Base-by-base conservation (phyloP, 1,140 invertebrate species). In the Alviniconcha marisindica region DNA sequence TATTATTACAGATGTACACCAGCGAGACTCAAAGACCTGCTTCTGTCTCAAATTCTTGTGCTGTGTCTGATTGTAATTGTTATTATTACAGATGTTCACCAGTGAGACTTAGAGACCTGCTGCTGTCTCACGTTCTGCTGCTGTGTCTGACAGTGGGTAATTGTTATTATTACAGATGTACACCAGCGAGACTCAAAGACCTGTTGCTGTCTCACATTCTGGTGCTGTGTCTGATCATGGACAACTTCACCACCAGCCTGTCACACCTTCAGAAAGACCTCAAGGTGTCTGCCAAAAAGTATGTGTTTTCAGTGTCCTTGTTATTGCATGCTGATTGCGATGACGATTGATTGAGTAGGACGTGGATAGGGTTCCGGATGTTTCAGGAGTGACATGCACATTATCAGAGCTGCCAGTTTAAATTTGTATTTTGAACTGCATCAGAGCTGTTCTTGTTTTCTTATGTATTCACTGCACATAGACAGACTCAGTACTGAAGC, bases 181-280 rank as follows among this genome's bases (percentile, higher is more conserved):
- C 84, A 12, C 85, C 88, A 40, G 71, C 77, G 18, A 71, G 88
- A 63, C 51, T 88, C 31, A 89, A 88, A 77, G 88, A 89, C 80
- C 86, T 88, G 60, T 66, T 87, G 3, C 38, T 88, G 38, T 87
- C 85, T 24, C 73, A 88, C 54, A 89, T 89, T 21, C 28, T 89
- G 71, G 83, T 89, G 24, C 69, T 89, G n/a, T 84, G 83, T 73
- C 84, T 89, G 10, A 86, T 78, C 1, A 31, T 88, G 4, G 85
- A 86, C 42, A 81, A 86, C 31, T 89, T 85, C 79, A 56, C 79
- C 24, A 28, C 87, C 33, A 48, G 76, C 10, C 69, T 89, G 15
- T 36, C 54, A 28, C 66, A 79, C 60, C 78, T 89, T 31, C 82
- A 83, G 74, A 79, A 63, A 74, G 88, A 89, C 77, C 79, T 88